Base-by-base conservation (phyloP, 1,140 invertebrate species). In the Drosophila tristis region DNA sequence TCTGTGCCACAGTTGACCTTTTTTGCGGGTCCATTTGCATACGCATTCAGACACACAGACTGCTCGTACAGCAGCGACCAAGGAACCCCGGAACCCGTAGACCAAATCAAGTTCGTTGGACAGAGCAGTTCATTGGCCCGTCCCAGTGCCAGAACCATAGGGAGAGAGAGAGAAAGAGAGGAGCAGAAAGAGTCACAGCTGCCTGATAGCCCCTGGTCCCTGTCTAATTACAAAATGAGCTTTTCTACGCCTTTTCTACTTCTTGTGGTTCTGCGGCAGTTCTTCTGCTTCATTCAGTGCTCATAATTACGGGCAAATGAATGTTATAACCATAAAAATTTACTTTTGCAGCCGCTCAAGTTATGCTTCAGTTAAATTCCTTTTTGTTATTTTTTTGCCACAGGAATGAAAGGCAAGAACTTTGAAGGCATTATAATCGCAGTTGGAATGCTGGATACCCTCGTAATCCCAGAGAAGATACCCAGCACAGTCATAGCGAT, bases 251-350 rank as follows among this genome's bases (percentile, higher is more conserved):
- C 58, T 62, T 65, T 76, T 55, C 50, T 44, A 48, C 23, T 43
- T 47, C 49, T 54, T 54, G 56, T 47, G 43, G 20, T 47, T 25
- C 15, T 55, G 42, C 43, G 50, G 31, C 25, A 35, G 47, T 15
- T 74, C 29, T 29, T 54, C 48, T 39, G 35, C 55, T 56, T 39
- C 64, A 43, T 31, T 71, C 67, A 58, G 35, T 70, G 78, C 66
- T 82, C 75, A 87, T 89, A 89, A 89, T 89, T 89, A 89, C 84
- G 72, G 74, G 78, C 84, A 89, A 89, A 89, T 90, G 85, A 85
- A 90, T 84, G 84, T 89, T 89, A 77, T 84, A 89, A 65, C 67
- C 84, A 90, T 89, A 89, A 89, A 84, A 87, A 89, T 87, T 89
- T 73, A 82, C 75, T 89, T 89, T 70, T 44, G 67, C 76, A 58